A percentile compares a stretch with the other conserved stretches of the same genome.
Evolutionary conservation across 2,888 invertebrate genomes (phyloP).

Genomic region (Andricus quercusramuli): DNA sequence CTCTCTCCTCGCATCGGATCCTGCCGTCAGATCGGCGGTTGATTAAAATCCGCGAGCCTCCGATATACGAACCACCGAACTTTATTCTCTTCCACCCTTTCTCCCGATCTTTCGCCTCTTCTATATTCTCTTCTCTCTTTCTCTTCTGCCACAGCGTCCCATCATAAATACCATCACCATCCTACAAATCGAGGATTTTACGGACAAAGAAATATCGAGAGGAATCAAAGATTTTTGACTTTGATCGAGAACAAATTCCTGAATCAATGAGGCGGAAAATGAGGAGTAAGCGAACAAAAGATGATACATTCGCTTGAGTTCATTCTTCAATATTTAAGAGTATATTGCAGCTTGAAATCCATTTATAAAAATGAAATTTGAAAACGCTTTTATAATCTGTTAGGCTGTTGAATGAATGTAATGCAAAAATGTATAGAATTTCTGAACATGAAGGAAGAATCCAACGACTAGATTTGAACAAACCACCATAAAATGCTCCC

Average conservation of each 20-base stretch:
- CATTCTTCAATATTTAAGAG: too few species aligned
- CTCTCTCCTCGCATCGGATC: constrained; percentile 65
- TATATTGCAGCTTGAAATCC: too few species aligned
- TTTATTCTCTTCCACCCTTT: constrained; percentile 63
- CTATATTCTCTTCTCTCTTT: constrained; percentile 46
- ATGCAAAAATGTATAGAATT: too few species aligned
- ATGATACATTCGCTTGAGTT: too few species aligned
- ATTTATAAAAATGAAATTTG: too few species aligned
- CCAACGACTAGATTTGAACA: too few species aligned
- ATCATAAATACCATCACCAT: constrained; percentile 10
- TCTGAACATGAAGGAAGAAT: too few species aligned
- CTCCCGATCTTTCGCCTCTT: constrained; percentile 40
- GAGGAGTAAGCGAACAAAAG: too few species aligned
- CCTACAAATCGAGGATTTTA: constrained; percentile 30
- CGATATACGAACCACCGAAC: constrained; percentile 75
- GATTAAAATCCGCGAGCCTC: constrained; percentile 77
- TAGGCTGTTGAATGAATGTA: too few species aligned
- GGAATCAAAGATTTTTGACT: background rate
- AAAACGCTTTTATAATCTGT: too few species aligned
- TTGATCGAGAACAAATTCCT: background rate
- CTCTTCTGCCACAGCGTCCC: constrained; percentile 31
- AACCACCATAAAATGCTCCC: too few species aligned
- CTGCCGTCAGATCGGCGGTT: constrained; percentile 74
- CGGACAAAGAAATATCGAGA: constrained; percentile 7
- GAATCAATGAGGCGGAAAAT: background rate